phyloP scores from a whole-genome alignment of 2,113 vertebrate species.

The Gnathonemus longibarbis region DNA sequence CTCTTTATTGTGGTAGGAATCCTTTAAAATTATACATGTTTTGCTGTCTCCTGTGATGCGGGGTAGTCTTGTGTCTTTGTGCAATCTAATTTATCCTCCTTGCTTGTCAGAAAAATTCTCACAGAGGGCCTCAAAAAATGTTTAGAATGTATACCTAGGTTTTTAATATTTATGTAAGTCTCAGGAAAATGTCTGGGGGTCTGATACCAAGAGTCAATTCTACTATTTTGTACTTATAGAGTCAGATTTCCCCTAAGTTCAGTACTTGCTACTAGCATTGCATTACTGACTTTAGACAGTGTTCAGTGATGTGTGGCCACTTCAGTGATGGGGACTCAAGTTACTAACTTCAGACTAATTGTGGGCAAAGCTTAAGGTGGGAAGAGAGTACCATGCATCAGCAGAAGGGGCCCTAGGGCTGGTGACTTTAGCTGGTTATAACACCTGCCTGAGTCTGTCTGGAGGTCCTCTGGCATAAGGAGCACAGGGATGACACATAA shows the following conservation, averaged over 20 bases:
- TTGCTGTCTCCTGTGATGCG: constrained; percentile 31
- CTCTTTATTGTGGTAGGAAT: constrained; percentile 50
- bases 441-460: not conserved
- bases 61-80: constrained; percentile 36
- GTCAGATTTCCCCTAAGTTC: not conserved
- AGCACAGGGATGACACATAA: not conserved
- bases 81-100: constrained; percentile 20
- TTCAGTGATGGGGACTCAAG: not conserved
- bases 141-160: not conserved
- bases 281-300: not conserved
- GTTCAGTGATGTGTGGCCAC: not conserved
- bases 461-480: not conserved
- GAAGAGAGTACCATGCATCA: not conserved
- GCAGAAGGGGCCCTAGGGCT: not conserved
- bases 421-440: not conserved
- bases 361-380: not conserved
- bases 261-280: not conserved
- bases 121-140: not conserved
- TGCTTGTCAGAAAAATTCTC: constrained; percentile 15
- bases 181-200: not conserved
- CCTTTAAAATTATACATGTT: constrained; percentile 29
- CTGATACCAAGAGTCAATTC: not conserved
- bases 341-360: not conserved
- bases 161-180: not conserved
- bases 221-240: not conserved